Conservation (phyloP, 2,113 vertebrate genomes). For the Eira barbara region DNA sequence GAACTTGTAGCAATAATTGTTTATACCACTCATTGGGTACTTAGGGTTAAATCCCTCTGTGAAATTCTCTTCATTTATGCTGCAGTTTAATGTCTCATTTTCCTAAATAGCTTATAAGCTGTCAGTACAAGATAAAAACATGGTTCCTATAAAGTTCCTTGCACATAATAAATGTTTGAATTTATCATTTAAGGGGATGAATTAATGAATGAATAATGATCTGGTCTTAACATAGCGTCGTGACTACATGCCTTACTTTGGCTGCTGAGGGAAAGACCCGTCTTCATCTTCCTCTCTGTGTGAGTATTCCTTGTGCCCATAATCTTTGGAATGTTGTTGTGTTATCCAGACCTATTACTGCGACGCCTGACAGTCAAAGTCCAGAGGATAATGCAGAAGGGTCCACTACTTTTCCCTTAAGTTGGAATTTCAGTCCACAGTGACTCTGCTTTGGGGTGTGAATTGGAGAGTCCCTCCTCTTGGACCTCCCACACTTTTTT, state of each 20-base stretch:
- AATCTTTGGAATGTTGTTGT: background rate
- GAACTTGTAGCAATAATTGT: constrained; percentile 47
- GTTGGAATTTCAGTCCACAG: background rate
- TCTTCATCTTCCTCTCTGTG: background rate
- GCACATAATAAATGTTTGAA: constrained; percentile 36
- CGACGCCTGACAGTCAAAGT: background rate
- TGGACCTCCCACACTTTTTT: background rate
- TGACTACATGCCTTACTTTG: constrained; percentile 4
- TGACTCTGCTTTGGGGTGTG: background rate
- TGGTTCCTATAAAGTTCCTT: constrained; percentile 45
- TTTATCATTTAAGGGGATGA: constrained; percentile 54
- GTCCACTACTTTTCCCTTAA: background rate
- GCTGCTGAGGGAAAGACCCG: background rate
- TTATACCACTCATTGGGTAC: constrained; percentile 47
- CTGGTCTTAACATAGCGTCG: background rate
- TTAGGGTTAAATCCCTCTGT: constrained; percentile 55
- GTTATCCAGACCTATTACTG: background rate
- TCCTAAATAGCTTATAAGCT: constrained; percentile 57
- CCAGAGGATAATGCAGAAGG: background rate
- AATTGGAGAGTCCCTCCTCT: background rate
- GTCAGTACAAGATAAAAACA: constrained; percentile 43
- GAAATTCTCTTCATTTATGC: constrained; percentile 54
- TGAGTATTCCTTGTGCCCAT: background rate
- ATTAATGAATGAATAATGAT: constrained; percentile 43
- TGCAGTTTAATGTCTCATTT: constrained; percentile 60